phyloP scores from a whole-genome alignment of 2,113 vertebrate genomes.

The Empidonax alnorum region DNA sequence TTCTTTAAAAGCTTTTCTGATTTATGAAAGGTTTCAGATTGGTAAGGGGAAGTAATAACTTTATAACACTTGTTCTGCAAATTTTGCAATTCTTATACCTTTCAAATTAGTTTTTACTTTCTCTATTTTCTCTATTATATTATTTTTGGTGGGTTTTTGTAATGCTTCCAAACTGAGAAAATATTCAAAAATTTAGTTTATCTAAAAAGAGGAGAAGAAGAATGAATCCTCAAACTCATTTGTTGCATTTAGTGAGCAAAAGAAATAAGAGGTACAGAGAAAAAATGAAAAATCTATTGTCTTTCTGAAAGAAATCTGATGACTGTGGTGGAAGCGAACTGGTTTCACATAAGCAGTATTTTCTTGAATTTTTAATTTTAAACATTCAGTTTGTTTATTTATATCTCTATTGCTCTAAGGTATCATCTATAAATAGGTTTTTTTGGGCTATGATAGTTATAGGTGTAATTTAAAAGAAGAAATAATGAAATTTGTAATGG shows the following conservation, averaged over 20 bases:
- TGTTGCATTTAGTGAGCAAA: not conserved
- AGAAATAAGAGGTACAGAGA: fast-evolving
- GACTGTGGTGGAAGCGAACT: not conserved
- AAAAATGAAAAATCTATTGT: not conserved
- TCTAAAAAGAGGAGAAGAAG: not conserved
- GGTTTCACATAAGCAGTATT: not conserved
- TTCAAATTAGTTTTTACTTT: not conserved
- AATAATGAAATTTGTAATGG: not conserved
- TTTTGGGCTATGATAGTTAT: not conserved
- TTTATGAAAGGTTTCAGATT: not conserved
- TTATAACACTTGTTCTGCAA: not conserved
- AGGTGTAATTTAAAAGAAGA: not conserved
- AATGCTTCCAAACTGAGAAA: not conserved
- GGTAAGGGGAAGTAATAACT: not conserved
- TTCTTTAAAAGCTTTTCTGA: not conserved
- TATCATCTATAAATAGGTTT: not conserved
- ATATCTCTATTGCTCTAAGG: not conserved
- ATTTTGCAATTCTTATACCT: not conserved
- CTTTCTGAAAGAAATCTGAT: not conserved
- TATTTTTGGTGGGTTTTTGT: not conserved
- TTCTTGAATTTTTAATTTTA: not conserved
- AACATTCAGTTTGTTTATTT: not conserved
- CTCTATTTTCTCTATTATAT: not conserved
- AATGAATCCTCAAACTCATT: not conserved
- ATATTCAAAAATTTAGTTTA: not conserved